Percentiles rank a stretch among this genome's conserved stretches.
These are phyloP conservation scores for Drosophila varians DNA, from an alignment of 1,140 invertebrate species.

Conservation along the genomic window DNA sequence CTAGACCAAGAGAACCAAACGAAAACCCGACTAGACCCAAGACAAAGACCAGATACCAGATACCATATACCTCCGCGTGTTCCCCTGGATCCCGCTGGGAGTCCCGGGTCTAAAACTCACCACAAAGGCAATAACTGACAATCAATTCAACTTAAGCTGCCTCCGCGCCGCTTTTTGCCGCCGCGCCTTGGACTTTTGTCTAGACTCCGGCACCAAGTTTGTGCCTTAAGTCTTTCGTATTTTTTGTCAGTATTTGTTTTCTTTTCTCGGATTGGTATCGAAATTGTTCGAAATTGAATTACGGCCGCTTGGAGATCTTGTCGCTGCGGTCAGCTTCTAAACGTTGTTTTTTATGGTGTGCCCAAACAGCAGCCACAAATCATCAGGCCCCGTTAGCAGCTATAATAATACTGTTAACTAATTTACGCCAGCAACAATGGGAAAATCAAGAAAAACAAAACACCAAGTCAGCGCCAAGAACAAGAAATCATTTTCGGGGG, in stretches of 20 bases:
- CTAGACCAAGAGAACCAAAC: slow-evolving; percentile 11
- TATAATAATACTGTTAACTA: slow-evolving; percentile 79
- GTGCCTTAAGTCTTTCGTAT: slow-evolving; percentile 75
- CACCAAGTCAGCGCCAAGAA: slow-evolving; percentile 56
- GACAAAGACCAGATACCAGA: slow-evolving; percentile 35
- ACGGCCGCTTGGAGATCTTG: slow-evolving; percentile 47
- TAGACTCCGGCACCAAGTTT: slow-evolving; percentile 44
- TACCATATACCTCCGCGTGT: background rate
- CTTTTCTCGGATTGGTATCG: slow-evolving; percentile 21
- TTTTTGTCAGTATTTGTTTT: slow-evolving; percentile 15
- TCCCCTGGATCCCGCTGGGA: slow-evolving; percentile 19
- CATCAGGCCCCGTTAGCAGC: slow-evolving; percentile 71
- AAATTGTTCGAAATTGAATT: slow-evolving; percentile 69
- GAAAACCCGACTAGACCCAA: slow-evolving; percentile 38
- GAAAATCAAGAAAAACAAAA: slow-evolving; percentile 52
- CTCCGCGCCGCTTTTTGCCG: slow-evolving; percentile 1
- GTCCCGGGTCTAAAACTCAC: slow-evolving; percentile 22
- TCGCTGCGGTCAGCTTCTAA: slow-evolving; percentile 48
- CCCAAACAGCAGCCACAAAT: slow-evolving; percentile 59
- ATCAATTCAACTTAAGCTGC: slow-evolving; percentile 68
- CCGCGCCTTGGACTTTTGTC: slow-evolving; percentile 61
- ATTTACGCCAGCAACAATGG: slow-evolving; percentile 58
- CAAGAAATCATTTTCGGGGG: slow-evolving; percentile 42
- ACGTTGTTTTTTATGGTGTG: slow-evolving; percentile 15
- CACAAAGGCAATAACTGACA: slow-evolving; percentile 70